Percentiles rank a stretch among this genome's conserved stretches.
Evolutionary conservation across 2,113 vertebrate species (phyloP).

Genomic region (Otis tarda): DNA sequence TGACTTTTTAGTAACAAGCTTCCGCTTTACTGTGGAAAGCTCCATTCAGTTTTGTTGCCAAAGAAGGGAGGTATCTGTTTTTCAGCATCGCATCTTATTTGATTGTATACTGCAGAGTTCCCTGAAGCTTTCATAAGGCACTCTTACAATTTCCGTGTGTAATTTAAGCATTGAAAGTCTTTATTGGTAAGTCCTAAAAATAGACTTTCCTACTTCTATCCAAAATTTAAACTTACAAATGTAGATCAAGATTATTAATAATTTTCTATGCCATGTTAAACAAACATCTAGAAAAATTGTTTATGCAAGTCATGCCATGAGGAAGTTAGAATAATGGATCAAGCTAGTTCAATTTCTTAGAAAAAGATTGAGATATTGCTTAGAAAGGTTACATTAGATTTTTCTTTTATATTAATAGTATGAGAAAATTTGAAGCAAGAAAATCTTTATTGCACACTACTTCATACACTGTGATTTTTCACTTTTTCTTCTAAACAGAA

Average conservation of each 20-base stretch:
- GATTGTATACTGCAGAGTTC: background rate
- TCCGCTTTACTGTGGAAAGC: background rate
- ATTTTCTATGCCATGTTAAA: background rate
- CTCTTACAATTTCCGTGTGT: background rate
- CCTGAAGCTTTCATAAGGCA: background rate
- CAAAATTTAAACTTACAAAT: background rate
- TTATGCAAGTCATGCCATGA: background rate
- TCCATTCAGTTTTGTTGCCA: background rate
- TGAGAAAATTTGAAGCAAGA: background rate
- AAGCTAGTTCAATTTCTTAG: background rate
- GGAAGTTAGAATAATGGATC: background rate
- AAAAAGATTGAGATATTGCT: background rate
- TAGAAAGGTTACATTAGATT: background rate
- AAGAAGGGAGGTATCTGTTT: background rate
- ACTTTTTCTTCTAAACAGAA: background rate
- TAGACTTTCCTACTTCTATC: background rate
- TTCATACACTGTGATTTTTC: background rate
- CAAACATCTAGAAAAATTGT: background rate
- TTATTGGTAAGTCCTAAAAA: background rate
- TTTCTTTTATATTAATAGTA: background rate
- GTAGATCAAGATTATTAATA: background rate
- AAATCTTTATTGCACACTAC: background rate
- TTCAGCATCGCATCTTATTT: background rate
- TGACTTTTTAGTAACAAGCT: background rate
- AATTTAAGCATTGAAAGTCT: background rate